Percentiles rank a stretch among this genome's conserved stretches.
phyloP scores from a whole-genome alignment of 2,888 invertebrate genomes.

The Oscheius onirici region DNA sequence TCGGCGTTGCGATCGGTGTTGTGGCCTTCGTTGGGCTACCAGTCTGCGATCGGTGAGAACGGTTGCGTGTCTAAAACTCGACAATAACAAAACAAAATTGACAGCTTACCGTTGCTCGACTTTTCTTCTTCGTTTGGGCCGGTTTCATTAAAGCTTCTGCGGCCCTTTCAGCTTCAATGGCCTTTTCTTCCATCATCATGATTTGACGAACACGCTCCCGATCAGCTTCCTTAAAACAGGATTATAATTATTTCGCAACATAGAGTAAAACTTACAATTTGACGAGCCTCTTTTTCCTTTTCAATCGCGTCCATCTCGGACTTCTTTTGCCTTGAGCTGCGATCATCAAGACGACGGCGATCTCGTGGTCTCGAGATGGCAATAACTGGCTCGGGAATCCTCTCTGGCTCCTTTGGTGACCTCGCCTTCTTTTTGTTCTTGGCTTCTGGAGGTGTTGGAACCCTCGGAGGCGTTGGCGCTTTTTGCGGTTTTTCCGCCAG shows the following conservation, averaged over 20 bases:
- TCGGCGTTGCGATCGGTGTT: not conserved
- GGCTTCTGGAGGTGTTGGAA: not conserved
- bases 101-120: not conserved
- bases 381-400: not conserved
- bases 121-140: conserved; percentile 7
- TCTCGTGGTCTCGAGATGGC: not conserved
- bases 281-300: not conserved
- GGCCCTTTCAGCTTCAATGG: conserved; percentile 7
- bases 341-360: conserved; percentile 4
- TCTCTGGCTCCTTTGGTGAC: not conserved
- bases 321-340: not conserved
- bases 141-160: conserved; percentile 2
- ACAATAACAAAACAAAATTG: not conserved
- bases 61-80: not conserved
- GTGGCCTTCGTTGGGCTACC: no score
- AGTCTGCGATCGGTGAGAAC: not conserved
- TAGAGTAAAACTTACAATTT: conserved; percentile 8
- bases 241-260: not conserved
- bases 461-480: not conserved
- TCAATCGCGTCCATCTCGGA: conserved; percentile 11
- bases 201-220: conserved; percentile 2
- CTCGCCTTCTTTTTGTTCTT: not conserved
- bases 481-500: no score
- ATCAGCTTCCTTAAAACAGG: not conserved
- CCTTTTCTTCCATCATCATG: not conserved